Base-by-base conservation (phyloP, 1,140 invertebrate genomes). In the Drosophila fuyamai region DNA sequence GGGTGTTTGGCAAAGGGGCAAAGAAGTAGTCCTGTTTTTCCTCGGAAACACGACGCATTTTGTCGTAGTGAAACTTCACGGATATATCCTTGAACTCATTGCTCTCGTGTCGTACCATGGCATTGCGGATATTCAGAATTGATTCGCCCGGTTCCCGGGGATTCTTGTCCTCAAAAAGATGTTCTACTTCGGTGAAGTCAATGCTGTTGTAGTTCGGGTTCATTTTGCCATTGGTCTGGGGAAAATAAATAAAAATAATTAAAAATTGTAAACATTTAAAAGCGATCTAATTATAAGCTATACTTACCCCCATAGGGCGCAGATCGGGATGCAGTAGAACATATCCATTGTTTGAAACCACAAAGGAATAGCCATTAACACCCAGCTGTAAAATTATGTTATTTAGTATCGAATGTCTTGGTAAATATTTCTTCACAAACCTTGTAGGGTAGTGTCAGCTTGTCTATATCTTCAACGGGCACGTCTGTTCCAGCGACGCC, bases 121-220 rank as follows among this genome's bases (percentile, higher is more conserved):
- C 94, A 68, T 94, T 92, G 41, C 97, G 93, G 38, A 98, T 94
- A 79, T 81, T 90, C 72, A 84, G 93, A 80, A 93, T 94, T 67
- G 93, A 93, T 63, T 93, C 92, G 63, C 93, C 94, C 1, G 94
- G 82, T 73, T 94, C 85, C 4, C 93, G 85, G 0, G 94, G 92
- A 18, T 51, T 61, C 14, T 70, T 36, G 48, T 95, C 94, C 76
- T 96, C 95, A 76, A 97, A 95, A 6, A 97, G 94, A 67, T 98
- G 95, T 93, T 99, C 98, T 13, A 99, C 96, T 93, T 99, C 98
- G 0, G 96, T 96, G n/a, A 99, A 94, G 93, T 99, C 98, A 23
- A 99, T 95, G 85, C 97, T 99, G 93, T 99, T 98, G 92, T 98
- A 99, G 91, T 98, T 98, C n/a, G 96, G 94, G 93, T 98, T 98